phyloP scores from a whole-genome alignment of 37 sponge, comb jelly and placozoan genomes.

The Tethya wilhelma region DNA sequence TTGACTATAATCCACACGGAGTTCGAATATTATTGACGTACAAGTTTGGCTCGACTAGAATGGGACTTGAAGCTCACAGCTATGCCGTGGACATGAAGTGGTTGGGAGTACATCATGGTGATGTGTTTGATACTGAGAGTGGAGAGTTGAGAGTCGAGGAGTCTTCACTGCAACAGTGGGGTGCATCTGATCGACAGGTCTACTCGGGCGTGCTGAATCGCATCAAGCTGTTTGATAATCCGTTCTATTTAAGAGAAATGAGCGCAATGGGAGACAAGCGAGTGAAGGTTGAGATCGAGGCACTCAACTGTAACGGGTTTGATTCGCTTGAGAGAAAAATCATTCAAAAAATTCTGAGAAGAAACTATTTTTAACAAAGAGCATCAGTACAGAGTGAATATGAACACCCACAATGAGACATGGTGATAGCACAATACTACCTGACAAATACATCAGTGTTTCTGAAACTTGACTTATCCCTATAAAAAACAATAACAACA shows the following conservation, averaged over 20 bases:
- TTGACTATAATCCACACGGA: conserved; percentile 99
- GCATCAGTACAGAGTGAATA: too few relatives aligned
- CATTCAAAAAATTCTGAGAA: conserved; percentile 66
- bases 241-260: conserved; percentile 60
- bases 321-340: conserved; percentile 69
- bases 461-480: conserved; percentile 89
- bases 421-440: too few relatives aligned
- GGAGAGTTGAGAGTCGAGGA: conserved; percentile 14
- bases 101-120: conserved; percentile 84
- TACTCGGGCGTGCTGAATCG: conserved; percentile 13
- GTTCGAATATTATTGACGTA: conserved; percentile 90
- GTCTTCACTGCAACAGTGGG: conserved; percentile 72
- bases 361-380: conserved; percentile 63
- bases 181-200: conserved; percentile 56
- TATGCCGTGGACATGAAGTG: conserved; percentile 83
- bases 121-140: conserved; percentile 47
- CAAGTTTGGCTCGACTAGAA: conserved; percentile 86
- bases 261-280: conserved; percentile 44
- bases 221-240: conserved; percentile 31
- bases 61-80: conserved; percentile 84
- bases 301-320: conserved; percentile 60
- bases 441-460: conserved; percentile 88
- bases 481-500: conserved; percentile 1
- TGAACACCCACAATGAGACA: too few relatives aligned
- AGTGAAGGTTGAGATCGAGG: conserved; percentile 89